These are phyloP conservation scores for Pseudopodoces humilis DNA, from an alignment of 2,113 vertebrate genomes.

Conservation along the genomic window DNA sequence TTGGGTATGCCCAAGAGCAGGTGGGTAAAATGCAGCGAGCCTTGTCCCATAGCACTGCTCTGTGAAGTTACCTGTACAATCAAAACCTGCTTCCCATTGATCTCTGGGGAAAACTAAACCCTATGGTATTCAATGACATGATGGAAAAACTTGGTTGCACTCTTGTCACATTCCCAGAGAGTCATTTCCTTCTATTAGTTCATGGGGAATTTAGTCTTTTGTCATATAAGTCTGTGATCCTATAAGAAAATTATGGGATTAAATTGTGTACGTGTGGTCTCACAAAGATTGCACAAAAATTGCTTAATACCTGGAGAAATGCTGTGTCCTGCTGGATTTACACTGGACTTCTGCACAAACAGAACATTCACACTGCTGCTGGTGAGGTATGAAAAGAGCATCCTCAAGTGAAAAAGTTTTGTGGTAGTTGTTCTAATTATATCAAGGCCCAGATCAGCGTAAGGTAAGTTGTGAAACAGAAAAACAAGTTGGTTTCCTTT, in stretches of 20 bases:
- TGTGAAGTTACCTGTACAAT: neutral
- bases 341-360: neutral
- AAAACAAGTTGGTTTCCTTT: neutral
- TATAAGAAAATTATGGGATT: neutral
- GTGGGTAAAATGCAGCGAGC: slow-evolving; percentile 10
- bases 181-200: neutral
- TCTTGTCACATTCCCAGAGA: neutral
- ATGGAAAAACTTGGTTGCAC: neutral
- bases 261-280: neutral
- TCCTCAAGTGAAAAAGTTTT: neutral
- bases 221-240: neutral
- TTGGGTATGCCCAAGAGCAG: neutral
- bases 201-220: neutral
- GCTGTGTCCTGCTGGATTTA: slow-evolving; percentile 25
- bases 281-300: neutral
- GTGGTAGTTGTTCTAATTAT: neutral
- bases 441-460: neutral
- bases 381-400: neutral
- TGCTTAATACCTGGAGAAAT: neutral
- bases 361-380: neutral
- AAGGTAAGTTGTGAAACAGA: slow-evolving; percentile 3
- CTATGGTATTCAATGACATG: neutral
- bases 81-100: neutral
- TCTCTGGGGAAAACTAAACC: neutral
- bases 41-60: neutral